Evolutionary conservation across 2,888 invertebrate genomes (phyloP).

Genomic region (Timema podura): DNA sequence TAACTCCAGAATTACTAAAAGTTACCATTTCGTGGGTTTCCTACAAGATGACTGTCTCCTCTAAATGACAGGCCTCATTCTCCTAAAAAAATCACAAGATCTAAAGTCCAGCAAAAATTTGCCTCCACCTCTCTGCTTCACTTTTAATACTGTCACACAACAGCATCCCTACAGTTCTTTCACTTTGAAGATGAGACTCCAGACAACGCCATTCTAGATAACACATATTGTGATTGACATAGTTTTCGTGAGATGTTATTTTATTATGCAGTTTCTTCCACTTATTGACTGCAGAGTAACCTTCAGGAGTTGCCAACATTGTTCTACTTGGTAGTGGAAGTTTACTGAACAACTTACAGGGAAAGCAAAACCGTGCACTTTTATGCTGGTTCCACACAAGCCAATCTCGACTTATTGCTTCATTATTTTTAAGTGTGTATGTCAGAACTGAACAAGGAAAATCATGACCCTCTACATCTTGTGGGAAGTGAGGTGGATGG

Average conservation of each 20-base stretch:
- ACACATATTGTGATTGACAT: not conserved
- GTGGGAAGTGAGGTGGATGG: too few relatives aligned
- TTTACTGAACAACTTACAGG: too few relatives aligned
- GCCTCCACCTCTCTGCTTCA: not conserved
- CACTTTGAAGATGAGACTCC: not conserved
- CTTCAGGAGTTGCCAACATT: too few relatives aligned
- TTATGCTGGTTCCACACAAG: too few relatives aligned
- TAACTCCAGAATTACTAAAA: not conserved
- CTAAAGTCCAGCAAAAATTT: not conserved
- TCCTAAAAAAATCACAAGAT: not conserved
- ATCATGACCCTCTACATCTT: too few relatives aligned
- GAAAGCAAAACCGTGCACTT: too few relatives aligned
- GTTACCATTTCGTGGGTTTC: not conserved
- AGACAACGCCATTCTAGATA: not conserved
- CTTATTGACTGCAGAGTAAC: not conserved
- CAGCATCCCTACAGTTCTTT: not conserved
- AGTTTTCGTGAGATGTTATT: not conserved
- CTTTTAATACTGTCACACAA: not conserved
- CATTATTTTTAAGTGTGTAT: too few relatives aligned
- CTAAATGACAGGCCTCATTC: conserved; percentile 2
- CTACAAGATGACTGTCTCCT: too few relatives aligned
- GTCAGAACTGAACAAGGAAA: too few relatives aligned
- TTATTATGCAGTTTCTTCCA: not conserved
- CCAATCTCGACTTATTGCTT: too few relatives aligned
- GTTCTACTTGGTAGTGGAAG: too few relatives aligned